These are phyloP conservation scores for Drosophila mettleri DNA, from an alignment of 2,888 invertebrate genomes.

Conservation along the genomic window DNA sequence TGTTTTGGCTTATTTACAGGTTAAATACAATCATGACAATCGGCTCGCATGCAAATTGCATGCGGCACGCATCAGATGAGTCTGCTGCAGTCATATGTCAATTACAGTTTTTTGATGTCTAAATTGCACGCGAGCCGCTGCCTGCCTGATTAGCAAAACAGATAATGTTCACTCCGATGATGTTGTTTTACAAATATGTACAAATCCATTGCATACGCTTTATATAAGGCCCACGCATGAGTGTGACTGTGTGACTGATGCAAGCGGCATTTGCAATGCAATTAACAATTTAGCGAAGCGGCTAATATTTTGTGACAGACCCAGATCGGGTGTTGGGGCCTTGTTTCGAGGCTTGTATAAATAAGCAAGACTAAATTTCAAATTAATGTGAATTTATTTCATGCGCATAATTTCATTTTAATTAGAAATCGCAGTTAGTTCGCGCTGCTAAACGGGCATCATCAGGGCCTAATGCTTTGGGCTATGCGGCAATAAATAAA, in stretches of 20 bases:
- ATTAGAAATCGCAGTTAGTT: constrained; percentile 57
- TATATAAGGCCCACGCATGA: neutral
- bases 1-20: constrained; percentile 61
- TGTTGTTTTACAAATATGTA: constrained; percentile 54
- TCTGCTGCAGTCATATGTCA: constrained; percentile 50
- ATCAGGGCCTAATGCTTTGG: constrained; percentile 37
- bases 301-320: constrained; percentile 48
- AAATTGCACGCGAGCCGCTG: constrained; percentile 48
- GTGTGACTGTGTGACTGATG: constrained; percentile 17
- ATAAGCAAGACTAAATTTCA: constrained; percentile 47
- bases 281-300: constrained; percentile 72
- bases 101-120: constrained; percentile 66
- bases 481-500: constrained; percentile 72
- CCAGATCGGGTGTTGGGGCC: constrained; percentile 10
- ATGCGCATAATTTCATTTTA: constrained; percentile 70
- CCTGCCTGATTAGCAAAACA: constrained; percentile 44
- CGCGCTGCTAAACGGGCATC: constrained; percentile 17
- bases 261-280: constrained; percentile 51
- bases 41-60: constrained; percentile 59
- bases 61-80: constrained; percentile 40
- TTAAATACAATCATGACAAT: constrained; percentile 69
- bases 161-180: constrained; percentile 21
- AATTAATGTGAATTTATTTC: constrained; percentile 62
- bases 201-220: constrained; percentile 59
- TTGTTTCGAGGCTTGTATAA: constrained; percentile 4